Evolutionary conservation across 2,113 vertebrate genomes (phyloP).

Genomic region (Lepus europaeus): DNA sequence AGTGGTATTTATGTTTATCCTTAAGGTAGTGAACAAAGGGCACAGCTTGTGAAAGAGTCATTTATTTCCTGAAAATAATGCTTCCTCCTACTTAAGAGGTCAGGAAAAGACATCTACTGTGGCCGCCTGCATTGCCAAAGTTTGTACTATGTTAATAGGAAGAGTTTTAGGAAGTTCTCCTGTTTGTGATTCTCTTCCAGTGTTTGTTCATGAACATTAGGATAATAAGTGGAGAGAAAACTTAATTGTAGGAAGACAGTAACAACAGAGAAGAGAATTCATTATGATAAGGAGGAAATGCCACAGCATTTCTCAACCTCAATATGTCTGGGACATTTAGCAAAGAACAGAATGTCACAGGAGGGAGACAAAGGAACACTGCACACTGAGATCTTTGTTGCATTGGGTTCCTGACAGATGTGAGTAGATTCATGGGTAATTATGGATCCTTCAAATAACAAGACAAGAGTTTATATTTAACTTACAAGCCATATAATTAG

Average conservation of each 20-base stretch:
- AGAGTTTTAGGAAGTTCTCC: not conserved
- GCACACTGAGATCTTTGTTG: accelerated
- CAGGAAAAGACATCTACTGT: not conserved
- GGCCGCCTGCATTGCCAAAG: accelerated
- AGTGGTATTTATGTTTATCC: not conserved
- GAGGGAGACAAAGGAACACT: not conserved
- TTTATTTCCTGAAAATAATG: not conserved
- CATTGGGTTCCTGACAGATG: not conserved
- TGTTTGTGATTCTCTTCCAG: not conserved
- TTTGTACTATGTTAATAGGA: not conserved
- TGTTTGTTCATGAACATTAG: not conserved
- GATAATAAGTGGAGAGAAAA: not conserved
- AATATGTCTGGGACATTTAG: not conserved
- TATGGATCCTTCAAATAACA: not conserved
- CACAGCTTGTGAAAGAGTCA: not conserved
- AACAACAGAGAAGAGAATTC: not conserved
- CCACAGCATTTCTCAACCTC: not conserved
- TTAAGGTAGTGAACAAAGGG: not conserved
- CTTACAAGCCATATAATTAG: not conserved
- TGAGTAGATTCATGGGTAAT: not conserved
- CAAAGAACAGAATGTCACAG: not conserved
- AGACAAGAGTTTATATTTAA: not conserved
- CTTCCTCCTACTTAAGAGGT: not conserved
- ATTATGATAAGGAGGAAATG: not conserved
- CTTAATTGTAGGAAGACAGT: not conserved